Base-by-base conservation (phyloP, 2,113 vertebrate genomes). In the Danionella cerebrum region DNA sequence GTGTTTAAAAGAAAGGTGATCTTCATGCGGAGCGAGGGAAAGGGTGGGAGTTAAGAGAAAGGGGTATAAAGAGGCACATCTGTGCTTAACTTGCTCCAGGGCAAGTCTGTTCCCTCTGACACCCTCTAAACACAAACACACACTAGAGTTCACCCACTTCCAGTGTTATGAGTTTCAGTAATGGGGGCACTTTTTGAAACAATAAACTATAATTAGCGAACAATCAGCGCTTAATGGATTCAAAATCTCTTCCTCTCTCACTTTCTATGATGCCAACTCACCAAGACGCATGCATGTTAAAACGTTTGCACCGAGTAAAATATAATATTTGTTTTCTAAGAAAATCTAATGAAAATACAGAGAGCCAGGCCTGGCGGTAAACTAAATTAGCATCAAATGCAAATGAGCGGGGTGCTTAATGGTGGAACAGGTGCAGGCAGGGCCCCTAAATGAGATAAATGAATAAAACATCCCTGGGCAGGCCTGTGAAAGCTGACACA, bases 391-490 rank as follows among this genome's bases (percentile, higher is more conserved):
- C 90, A 92, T 93, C 88, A 91, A 94, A 94, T 94, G 92, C 90
- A 93, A 95, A 94, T 93, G 90, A 89, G 73, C 79, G 78, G 89
- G 91, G 89, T 90, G 91, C 90, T 94, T 95, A 97, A 95, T 94
- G 91, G 89, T 91, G 89, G 89, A 95, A 75, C 94, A 95, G 94
- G 93, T 94, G 92, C 92, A 92, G 91, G 87, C 89, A 87, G 91
- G 91, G 92, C 88, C 88, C 90, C 90, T 95, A 95, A 98, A 97
- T 95, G 91, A 96, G 92, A 92, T 90, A 92, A 95, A 98, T 98
- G 93, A 97, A 98, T 95, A 96, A 98, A 97, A 97, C 94, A 97
- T 96, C 87, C 89, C 85, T 87, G 64, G 73, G 68, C 48, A 45
- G 24, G 73, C 68, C 73, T 65, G 63, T 36, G 50, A 67, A 75